These are phyloP conservation scores for Cercopithecus mitis DNA, from an alignment of 2,797 vertebrate species.

Conservation along the genomic window DNA sequence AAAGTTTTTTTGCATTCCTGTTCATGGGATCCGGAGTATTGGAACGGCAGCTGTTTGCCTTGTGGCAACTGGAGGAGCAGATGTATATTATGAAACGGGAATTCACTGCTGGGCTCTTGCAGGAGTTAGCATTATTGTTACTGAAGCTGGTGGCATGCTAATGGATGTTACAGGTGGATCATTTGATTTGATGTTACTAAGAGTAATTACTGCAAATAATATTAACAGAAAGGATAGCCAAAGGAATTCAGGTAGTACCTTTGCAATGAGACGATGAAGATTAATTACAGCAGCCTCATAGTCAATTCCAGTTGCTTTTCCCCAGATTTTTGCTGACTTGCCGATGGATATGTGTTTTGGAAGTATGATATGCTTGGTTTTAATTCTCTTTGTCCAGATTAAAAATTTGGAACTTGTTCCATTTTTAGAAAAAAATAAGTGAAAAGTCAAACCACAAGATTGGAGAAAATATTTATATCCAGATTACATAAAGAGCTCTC, in stretches of 20 bases:
- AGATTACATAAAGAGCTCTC: not conserved
- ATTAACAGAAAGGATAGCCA: constrained; percentile 84
- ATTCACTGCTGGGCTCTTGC: no score
- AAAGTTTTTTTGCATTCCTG: no score
- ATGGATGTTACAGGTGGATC: constrained; percentile 93
- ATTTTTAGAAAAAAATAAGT: not conserved
- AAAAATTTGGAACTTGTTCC: constrained; percentile 21
- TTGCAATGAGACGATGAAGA: constrained; percentile 90
- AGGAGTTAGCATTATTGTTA: constrained; percentile 82
- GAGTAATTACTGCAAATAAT: constrained; percentile 93
- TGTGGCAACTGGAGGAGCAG: no score
- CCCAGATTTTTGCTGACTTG: not conserved
- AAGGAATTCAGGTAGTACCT: constrained; percentile 85
- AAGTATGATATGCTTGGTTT: not conserved
- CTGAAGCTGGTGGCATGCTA: constrained; percentile 94
- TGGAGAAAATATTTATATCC: not conserved
- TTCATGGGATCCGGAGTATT: constrained; percentile 88
- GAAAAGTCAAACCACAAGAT: not conserved
- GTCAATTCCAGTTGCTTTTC: not conserved
- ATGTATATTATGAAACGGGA: no score
- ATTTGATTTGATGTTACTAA: constrained; percentile 92
- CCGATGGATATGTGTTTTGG: not conserved
- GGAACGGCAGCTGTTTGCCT: constrained; percentile 92
- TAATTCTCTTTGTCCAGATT: not conserved
- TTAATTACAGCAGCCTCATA: not conserved